These are phyloP conservation scores for Gymnoscopelus braueri DNA, from an alignment of 2,797 vertebrate genomes.

Conservation along the genomic window DNA sequence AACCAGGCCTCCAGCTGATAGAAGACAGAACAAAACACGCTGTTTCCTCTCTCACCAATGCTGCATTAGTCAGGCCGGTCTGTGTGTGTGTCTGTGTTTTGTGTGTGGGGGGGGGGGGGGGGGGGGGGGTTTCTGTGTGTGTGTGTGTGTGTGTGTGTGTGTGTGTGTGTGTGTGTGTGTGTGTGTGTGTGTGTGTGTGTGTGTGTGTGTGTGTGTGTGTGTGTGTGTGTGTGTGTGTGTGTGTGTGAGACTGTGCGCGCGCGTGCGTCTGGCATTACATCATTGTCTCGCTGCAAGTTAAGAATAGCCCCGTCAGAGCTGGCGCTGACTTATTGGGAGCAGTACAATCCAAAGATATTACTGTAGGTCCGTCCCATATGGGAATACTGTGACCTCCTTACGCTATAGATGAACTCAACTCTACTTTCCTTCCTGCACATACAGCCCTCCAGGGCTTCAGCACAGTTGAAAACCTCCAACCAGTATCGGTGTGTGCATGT, in stretches of 20 bases:
- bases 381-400: slow-evolving; percentile 81
- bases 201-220: too few relatives aligned
- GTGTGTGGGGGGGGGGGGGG: too few relatives aligned
- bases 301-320: slow-evolving; percentile 82
- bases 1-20: slow-evolving; percentile 80
- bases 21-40: slow-evolving; percentile 81
- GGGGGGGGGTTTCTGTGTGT: too few relatives aligned
- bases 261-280: slow-evolving; percentile 81
- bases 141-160: slow-evolving; percentile 62
- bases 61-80: slow-evolving; percentile 79
- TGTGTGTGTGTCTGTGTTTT: too few relatives aligned
- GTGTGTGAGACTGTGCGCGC: slow-evolving; percentile 54
- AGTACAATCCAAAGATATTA: slow-evolving; percentile 85
- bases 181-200: slow-evolving; percentile 45
- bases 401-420: slow-evolving; percentile 81
- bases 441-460: slow-evolving; percentile 58
- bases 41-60: slow-evolving; percentile 80
- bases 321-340: slow-evolving; percentile 82
- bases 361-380: slow-evolving; percentile 81
- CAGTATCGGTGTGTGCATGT: slow-evolving; percentile 42
- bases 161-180: slow-evolving; percentile 70
- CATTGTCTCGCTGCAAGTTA: slow-evolving; percentile 81
- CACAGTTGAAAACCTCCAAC: slow-evolving; percentile 63
- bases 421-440: slow-evolving; percentile 60
- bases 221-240: slow-evolving; percentile 51